Percentiles rank a stretch among this genome's conserved stretches.
These are phyloP conservation scores for Drosophila sulfurigaster DNA, from an alignment of 1,140 invertebrate genomes.

Conservation along the genomic window DNA sequence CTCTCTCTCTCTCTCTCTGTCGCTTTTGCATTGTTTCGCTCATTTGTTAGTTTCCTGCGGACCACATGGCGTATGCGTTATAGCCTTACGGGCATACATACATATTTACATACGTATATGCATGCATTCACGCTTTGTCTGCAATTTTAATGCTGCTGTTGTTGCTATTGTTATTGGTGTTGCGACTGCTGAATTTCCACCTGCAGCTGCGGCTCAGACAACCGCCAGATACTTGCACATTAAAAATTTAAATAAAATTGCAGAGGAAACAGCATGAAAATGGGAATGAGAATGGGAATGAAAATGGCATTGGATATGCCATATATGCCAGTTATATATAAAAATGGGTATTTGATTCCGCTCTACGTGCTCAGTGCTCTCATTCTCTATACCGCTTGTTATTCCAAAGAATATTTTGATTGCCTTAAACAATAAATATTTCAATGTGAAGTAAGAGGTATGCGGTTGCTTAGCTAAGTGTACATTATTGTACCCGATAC, in stretches of 20 bases:
- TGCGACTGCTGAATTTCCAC: slow-evolving; percentile 54
- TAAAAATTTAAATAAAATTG: slow-evolving; percentile 78
- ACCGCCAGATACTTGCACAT: slow-evolving; percentile 72
- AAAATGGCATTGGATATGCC: slow-evolving; percentile 17
- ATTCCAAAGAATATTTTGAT: slow-evolving; percentile 36
- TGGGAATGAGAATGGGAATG: slow-evolving; percentile 10
- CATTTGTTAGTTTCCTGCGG: slow-evolving; percentile 23
- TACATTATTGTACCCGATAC: neutral
- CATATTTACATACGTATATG: slow-evolving; percentile 30
- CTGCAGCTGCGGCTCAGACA: slow-evolving; percentile 69
- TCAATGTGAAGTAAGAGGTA: slow-evolving; percentile 8
- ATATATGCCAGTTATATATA: slow-evolving; percentile 13
- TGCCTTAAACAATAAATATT: slow-evolving; percentile 36
- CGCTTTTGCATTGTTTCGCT: slow-evolving; percentile 1
- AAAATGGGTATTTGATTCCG: slow-evolving; percentile 32
- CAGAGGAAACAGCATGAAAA: slow-evolving; percentile 45
- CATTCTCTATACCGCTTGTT: neutral
- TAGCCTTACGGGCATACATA: slow-evolving; percentile 40
- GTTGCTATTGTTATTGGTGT: slow-evolving; percentile 29
- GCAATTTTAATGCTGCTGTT: slow-evolving; percentile 72
- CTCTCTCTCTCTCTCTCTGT: neutral
- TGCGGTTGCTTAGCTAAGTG: neutral
- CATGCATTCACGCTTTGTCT: slow-evolving; percentile 63
- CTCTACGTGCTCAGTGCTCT: slow-evolving; percentile 17
- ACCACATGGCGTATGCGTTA: slow-evolving; percentile 78